A percentile compares a stretch with the other conserved stretches of the same genome.
Conservation (phyloP, 2,113 vertebrate genomes). For the Corythaeola cristata region DNA sequence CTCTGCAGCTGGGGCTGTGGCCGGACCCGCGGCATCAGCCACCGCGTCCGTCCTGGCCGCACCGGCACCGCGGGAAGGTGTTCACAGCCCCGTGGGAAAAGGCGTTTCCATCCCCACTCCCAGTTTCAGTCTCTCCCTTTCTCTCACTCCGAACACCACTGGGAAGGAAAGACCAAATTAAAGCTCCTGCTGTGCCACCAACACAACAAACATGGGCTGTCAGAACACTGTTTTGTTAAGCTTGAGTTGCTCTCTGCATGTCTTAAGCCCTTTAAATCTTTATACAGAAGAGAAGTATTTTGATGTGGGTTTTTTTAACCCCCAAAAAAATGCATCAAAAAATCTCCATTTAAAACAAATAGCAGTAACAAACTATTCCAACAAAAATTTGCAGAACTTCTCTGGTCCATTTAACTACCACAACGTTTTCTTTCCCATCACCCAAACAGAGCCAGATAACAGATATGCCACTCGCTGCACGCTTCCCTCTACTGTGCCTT, state of each 20-base stretch:
- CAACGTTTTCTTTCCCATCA: not conserved
- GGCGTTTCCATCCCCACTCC: not conserved
- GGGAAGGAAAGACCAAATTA: not conserved
- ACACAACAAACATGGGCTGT: not conserved
- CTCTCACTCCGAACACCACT: not conserved
- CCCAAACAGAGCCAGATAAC: not conserved
- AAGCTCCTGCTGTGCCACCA: not conserved
- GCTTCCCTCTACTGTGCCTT: not conserved
- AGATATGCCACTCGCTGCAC: not conserved
- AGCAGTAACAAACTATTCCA: not conserved
- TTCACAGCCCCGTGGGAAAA: not conserved
- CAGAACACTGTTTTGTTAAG: accelerated
- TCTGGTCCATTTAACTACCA: not conserved
- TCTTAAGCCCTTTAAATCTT: not conserved
- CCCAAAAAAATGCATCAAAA: not conserved
- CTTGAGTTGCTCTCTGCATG: accelerated
- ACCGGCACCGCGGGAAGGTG: not conserved
- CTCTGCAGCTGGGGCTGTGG: not conserved
- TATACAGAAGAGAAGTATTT: not conserved
- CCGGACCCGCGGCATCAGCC: accelerated
- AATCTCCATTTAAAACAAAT: not conserved
- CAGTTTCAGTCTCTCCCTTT: not conserved
- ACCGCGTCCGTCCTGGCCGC: accelerated
- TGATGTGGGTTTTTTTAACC: not conserved
- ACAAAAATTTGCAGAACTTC: not conserved